These are phyloP conservation scores for Geothlypis trichas DNA, from an alignment of 2,113 vertebrate genomes.

Conservation along the genomic window DNA sequence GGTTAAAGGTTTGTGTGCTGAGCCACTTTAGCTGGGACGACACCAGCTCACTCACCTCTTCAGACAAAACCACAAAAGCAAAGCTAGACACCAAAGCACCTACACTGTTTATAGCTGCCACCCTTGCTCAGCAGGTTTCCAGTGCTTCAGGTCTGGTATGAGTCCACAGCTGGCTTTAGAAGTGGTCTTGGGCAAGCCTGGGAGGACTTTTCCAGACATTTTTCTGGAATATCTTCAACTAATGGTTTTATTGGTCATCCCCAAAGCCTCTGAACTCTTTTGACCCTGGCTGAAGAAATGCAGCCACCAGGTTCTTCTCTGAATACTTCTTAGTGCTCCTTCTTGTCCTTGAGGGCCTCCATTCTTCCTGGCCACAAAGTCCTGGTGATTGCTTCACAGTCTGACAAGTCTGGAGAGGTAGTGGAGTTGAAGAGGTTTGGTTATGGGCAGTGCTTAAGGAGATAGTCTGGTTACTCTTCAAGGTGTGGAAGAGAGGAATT, in stretches of 20 bases:
- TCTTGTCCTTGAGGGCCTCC: neutral
- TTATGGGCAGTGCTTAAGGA: neutral
- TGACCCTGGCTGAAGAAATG: neutral
- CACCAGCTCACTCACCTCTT: neutral
- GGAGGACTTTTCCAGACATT: conserved; percentile 5
- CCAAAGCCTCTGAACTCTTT: neutral
- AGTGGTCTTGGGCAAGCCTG: neutral
- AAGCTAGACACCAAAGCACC: neutral
- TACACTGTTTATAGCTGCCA: neutral
- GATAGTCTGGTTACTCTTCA: neutral
- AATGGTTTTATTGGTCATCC: neutral
- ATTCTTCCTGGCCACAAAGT: neutral
- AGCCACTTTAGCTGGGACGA: neutral
- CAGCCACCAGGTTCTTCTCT: neutral
- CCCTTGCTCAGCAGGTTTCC: conserved; percentile 37
- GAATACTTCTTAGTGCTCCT: neutral
- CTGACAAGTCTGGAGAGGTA: neutral
- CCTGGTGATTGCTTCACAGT: neutral
- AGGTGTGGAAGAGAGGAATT: neutral
- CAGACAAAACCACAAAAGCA: neutral
- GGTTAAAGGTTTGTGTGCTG: neutral
- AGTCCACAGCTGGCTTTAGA: neutral
- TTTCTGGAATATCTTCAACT: neutral
- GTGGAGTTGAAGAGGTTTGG: neutral
- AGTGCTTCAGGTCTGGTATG: neutral